Conservation (phyloP, 2,113 vertebrate genomes). For the Sphaerodactylus townsendi region DNA sequence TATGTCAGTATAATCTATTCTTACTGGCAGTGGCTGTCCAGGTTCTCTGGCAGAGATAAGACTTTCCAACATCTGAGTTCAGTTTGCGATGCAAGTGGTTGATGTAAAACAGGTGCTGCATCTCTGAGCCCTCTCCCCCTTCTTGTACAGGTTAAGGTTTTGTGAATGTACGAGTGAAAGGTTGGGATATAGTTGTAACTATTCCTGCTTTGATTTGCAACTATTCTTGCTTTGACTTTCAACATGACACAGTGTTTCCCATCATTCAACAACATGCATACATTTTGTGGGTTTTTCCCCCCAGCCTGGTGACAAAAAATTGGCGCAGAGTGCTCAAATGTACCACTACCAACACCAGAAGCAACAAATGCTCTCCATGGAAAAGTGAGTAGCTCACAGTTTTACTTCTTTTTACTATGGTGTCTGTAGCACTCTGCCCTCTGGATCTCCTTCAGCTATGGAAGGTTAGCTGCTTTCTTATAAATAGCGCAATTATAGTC, state of each 20-base stretch:
- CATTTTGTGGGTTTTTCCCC: background rate
- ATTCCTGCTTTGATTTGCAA: background rate
- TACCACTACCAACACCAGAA: constrained; percentile 97
- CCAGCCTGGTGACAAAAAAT: constrained; percentile 85
- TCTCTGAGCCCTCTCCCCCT: too few relatives aligned
- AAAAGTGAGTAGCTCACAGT: constrained; percentile 79
- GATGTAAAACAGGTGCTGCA: too few relatives aligned
- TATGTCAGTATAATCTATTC: too few relatives aligned
- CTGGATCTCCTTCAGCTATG: too few relatives aligned
- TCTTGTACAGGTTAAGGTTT: too few relatives aligned
- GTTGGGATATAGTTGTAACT: background rate
- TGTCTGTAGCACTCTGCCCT: background rate
- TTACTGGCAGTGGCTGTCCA: too few relatives aligned
- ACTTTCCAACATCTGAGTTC: too few relatives aligned
- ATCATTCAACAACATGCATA: accelerated
- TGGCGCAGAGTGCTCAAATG: constrained; percentile 93
- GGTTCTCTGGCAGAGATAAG: too few relatives aligned
- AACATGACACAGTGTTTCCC: background rate
- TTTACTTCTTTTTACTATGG: background rate
- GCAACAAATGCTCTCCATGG: constrained; percentile 93
- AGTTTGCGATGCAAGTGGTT: too few relatives aligned
- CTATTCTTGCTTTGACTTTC: background rate
- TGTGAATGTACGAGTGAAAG: too few relatives aligned
- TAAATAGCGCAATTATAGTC: too few relatives aligned
- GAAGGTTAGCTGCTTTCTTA: too few relatives aligned